Conservation (phyloP, 2,113 vertebrate genomes). For the Meleagris gallopavo region DNA sequence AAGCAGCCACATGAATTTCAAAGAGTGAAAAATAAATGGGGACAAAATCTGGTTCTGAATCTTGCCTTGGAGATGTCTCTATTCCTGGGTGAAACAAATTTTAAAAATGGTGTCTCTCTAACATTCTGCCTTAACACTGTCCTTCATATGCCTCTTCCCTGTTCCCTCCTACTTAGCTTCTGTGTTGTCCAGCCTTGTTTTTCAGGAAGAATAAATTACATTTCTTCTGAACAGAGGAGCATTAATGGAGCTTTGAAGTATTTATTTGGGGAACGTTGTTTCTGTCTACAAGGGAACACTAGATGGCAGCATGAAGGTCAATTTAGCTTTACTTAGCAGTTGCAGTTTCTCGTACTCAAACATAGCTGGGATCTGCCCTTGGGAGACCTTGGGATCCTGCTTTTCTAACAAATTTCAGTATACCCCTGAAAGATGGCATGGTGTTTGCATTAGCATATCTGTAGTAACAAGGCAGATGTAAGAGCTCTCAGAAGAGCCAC, state of each 20-base stretch:
- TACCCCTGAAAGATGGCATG: background rate
- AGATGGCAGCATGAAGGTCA: constrained; percentile 53
- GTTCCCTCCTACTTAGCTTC: background rate
- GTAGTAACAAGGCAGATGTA: background rate
- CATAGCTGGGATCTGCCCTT: background rate
- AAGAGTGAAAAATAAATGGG: background rate
- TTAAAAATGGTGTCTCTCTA: background rate
- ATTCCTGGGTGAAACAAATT: background rate
- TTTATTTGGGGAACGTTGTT: background rate
- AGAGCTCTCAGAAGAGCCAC: background rate
- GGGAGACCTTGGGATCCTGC: background rate
- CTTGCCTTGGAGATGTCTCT: background rate
- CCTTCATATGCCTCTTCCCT: background rate
- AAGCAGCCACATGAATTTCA: background rate
- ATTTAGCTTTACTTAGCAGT: background rate
- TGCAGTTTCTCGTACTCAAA: background rate
- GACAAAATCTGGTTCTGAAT: background rate
- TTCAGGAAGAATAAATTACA: background rate
- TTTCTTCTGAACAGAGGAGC: background rate
- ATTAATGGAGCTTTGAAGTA: background rate
- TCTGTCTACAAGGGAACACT: background rate
- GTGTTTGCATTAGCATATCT: background rate
- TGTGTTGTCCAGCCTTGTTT: background rate
- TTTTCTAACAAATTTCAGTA: background rate
- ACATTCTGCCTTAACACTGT: background rate